A percentile compares a stretch with the other conserved stretches of the same genome.
Conservation (phyloP, 92 coral and sea anemone species). For the Diadumene lineata region DNA sequence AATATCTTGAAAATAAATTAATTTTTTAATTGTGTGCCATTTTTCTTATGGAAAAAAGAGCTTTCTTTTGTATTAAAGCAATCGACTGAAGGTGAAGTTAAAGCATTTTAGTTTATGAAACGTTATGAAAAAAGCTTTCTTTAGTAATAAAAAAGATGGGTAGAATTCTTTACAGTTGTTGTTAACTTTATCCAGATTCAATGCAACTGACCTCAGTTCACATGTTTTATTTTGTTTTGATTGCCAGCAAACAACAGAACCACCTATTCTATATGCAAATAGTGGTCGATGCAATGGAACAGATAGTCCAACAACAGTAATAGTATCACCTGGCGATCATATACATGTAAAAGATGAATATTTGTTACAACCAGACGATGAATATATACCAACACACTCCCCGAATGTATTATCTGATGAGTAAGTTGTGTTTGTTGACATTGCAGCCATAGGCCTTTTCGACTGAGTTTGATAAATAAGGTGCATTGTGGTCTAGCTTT, state of each 20-base stretch:
- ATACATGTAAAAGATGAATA: conserved; percentile 75
- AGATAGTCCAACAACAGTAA: conserved; percentile 89
- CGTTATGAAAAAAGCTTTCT: too few relatives aligned
- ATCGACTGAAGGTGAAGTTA: too few relatives aligned
- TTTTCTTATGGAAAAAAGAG: neutral
- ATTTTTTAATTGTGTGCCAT: neutral
- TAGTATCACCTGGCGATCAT: conserved; percentile 85
- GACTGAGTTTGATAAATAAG: too few relatives aligned
- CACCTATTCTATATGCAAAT: conserved; percentile 48
- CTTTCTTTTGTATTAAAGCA: too few relatives aligned
- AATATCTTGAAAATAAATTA: neutral
- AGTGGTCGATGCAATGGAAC: conserved; percentile 85
- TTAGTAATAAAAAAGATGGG: too few relatives aligned
- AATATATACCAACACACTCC: conserved; percentile 62
- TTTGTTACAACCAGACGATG: conserved; percentile 61
- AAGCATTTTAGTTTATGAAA: too few relatives aligned
- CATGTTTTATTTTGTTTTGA: conserved; percentile 19
- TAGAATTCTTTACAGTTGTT: too few relatives aligned
- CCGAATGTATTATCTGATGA: conserved; percentile 69
- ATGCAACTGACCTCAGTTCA: too few relatives aligned
- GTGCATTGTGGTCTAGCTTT: too few relatives aligned
- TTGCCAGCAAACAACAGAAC: conserved; percentile 47
- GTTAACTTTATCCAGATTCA: too few relatives aligned
- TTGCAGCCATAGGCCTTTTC: neutral
- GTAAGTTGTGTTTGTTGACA: conserved; percentile 35